These are phyloP conservation scores for Ptychodera flava DNA, from an alignment of 35 echinoderm and acorn worm genomes.

Conservation along the genomic window DNA sequence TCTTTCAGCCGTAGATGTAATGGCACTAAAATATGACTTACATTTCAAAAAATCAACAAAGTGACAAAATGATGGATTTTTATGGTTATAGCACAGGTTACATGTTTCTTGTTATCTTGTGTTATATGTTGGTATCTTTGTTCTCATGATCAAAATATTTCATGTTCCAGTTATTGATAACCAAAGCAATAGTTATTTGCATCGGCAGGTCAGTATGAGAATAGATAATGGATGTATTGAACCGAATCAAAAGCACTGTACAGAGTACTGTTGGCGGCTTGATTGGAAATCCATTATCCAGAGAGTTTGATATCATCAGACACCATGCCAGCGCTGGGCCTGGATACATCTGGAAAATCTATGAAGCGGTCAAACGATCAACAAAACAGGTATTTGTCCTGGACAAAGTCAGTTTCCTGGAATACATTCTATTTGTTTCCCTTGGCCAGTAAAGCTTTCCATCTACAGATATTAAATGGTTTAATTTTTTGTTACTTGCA, in stretches of 20 bases:
- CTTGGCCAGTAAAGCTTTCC: no score
- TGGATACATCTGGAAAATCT: constrained; percentile 86
- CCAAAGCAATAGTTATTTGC: no score
- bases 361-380: constrained; percentile 70
- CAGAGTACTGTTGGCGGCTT: constrained; percentile 78
- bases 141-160: not conserved
- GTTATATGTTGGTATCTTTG: not conserved
- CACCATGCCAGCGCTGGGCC: constrained; percentile 85
- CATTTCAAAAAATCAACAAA: not conserved
- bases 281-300: constrained; percentile 85
- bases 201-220: no score
- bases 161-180: not conserved
- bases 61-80: not conserved
- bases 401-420: no score
- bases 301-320: constrained; percentile 79
- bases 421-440: no score
- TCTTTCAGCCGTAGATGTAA: no score
- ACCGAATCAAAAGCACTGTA: constrained; percentile 50
- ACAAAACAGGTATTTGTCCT: constrained; percentile 87
- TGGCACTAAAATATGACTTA: not conserved
- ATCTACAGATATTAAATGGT: no score
- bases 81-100: not conserved
- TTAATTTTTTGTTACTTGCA: no score
- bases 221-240: constrained; percentile 74
- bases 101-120: not conserved